Evolutionary conservation across 2,113 vertebrate genomes (phyloP), one percentile per base, ranked within the genome.

Genomic region (Pygoscelis adeliae): DNA sequence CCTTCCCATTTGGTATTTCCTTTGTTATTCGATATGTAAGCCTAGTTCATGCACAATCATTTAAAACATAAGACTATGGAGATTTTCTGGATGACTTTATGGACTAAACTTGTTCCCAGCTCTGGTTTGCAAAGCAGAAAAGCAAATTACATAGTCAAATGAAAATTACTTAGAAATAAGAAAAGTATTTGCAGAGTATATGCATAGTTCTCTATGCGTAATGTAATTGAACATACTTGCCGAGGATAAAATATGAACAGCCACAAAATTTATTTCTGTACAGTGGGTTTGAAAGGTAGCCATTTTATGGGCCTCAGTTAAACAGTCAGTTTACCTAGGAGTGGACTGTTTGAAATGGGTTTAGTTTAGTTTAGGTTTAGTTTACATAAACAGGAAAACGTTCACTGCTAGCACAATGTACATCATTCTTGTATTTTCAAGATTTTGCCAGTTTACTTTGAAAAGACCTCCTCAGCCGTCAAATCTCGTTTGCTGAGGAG

Each of bases 1-100:
- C 90, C 81, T 89, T 96, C 82, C 80, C 83, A 49, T 71, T 84
- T 97, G 95, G 88, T 72, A 93, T 94, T 93, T 87, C 38, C 89
- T 94, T 87, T 87, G 91, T 92, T 93, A 90, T 84, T 90, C 79
- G 88, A 96, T 97, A 85, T 34, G 8, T 46, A 78, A 67, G 83
- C 58, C 72, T 53, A 40, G 58, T 95, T 96, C 81, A 58, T 87
- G 87, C 84, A 90, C 86, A 93, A 76, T 89, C 88, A 89, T 85
- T 96, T 94, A 93, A 95, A 95, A 94, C 42, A 53, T 42, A 87
- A 88, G 71, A 63, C 69, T 83, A 1, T 42, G 52, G 58, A 92
- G 76, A 44, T 89, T 95, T 91, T 91, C 67, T 83, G 83, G 70
- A 76, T 53, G 73, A 77, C 61, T 93, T 95, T 91, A 79, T 86